These are phyloP conservation scores for Tetramorium alpestre DNA, from an alignment of 1,140 invertebrate species.

Conservation along the genomic window DNA sequence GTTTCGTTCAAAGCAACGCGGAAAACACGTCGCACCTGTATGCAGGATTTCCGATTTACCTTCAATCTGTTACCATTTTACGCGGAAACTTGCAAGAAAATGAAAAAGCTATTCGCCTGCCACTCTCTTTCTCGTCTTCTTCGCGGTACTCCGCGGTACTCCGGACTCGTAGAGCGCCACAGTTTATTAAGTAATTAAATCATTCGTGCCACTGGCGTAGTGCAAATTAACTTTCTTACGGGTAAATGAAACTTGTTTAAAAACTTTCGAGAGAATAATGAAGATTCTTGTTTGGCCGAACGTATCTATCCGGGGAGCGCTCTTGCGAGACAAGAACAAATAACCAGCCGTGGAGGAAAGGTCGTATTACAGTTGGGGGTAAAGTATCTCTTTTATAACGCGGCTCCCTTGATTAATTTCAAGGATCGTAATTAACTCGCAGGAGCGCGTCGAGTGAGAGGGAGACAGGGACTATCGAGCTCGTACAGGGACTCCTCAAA, in stretches of 20 bases:
- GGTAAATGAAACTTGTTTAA: conserved; percentile 66
- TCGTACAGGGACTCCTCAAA: conserved; percentile 15
- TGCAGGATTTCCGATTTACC: neutral
- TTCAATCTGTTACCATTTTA: conserved; percentile 6
- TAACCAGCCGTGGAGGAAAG: conserved; percentile 45
- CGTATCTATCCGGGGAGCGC: conserved; percentile 55
- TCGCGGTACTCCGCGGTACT: conserved; percentile 18
- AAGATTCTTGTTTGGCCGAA: conserved; percentile 67
- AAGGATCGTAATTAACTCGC: conserved; percentile 70
- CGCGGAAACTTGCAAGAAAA: neutral
- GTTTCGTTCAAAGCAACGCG: neutral
- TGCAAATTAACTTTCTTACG: conserved; percentile 70
- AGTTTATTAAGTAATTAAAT: conserved; percentile 75
- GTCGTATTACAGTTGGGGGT: conserved; percentile 51
- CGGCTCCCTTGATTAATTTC: conserved; percentile 71
- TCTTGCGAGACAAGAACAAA: conserved; percentile 60
- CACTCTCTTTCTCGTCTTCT: conserved; percentile 4
- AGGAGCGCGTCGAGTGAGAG: conserved; percentile 25
- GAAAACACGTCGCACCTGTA: neutral
- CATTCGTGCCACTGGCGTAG: conserved; percentile 52
- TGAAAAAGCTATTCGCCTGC: conserved; percentile 12
- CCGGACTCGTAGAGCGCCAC: conserved; percentile 45
- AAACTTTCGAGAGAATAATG: conserved; percentile 69
- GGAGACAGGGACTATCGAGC: conserved; percentile 7
- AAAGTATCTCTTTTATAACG: conserved; percentile 63